Evolutionary conservation across 2,797 vertebrate genomes (phyloP), one percentile per base, ranked within the genome.

Genomic region (Champsocephalus esox): DNA sequence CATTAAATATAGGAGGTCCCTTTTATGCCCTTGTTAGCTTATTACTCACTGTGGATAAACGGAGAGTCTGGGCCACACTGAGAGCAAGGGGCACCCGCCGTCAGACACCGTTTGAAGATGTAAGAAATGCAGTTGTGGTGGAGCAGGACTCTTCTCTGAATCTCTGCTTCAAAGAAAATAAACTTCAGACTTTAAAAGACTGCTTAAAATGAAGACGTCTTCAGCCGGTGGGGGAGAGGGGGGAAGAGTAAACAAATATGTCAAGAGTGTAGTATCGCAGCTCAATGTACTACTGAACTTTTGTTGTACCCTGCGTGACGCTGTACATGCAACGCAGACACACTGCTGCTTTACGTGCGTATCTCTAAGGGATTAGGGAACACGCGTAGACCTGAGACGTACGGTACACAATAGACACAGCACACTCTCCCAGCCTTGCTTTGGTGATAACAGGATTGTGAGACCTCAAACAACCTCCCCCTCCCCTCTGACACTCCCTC

Each of bases 1-100:
- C 70, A 79, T 90, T 89, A 92, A 91, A 86, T 81, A 79, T 55
- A 79, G 83, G 80, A 84, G 87, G 80, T 87, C 77, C 63, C 73
- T 79, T 90, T 91, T 77, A 92, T 82, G 81, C 13, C 63, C 86
- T 82, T 87, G 87, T 90, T 91, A 84, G 78, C 86, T 78, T 76
- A 78, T 91, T 89, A 87, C 65, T 56, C 71, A 16, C 75, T 56
- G 71, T 72, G 75, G 69, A 67, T 86, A 67, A 83, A 83, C 57
- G 62, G 60, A 76, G 66, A 77, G 70, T 50, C 70, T 52, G 55
- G 80, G 57, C 77, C 75, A 70, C 62, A 48, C 45, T 45, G 64
- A 66, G 66, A 77, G 72, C 21, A n/a, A 24, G 12, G 70, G 48
- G 32, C 44, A 34, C n/a, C 50, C 13, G 3, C 66, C 5, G 2